phyloP scores from a whole-genome alignment of 2,113 vertebrate species.

The Dicentrarchus labrax region DNA sequence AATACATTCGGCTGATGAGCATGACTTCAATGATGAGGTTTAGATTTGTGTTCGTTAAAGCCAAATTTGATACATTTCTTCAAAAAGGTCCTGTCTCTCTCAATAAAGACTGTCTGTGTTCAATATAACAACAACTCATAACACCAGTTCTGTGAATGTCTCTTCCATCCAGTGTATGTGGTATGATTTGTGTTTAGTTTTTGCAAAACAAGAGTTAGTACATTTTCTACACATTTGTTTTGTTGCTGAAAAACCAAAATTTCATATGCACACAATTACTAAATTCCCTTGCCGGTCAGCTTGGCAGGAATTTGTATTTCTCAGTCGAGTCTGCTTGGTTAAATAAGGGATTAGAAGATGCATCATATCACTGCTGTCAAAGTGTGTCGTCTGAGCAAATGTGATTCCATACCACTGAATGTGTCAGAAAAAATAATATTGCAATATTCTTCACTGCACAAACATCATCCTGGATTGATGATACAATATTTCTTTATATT shows the following conservation, averaged over 20 bases:
- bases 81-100: background rate
- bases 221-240: background rate
- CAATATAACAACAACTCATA: background rate
- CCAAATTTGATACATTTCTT: constrained; percentile 27
- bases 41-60: constrained; percentile 41
- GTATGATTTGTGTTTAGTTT: background rate
- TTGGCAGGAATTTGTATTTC: background rate
- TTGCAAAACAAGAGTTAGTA: background rate
- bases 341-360: background rate
- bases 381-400: background rate
- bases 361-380: background rate
- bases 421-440: background rate
- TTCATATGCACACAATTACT: background rate
- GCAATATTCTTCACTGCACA: background rate
- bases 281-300: background rate
- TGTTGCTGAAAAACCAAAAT: background rate
- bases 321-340: background rate
- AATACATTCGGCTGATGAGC: constrained; percentile 59
- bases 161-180: background rate
- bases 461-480: constrained; percentile 30
- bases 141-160: too few relatives aligned
- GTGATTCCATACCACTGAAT: background rate
- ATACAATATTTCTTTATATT: constrained; percentile 41
- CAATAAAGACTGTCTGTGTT: background rate
- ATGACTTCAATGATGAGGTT: constrained; percentile 45